These are phyloP conservation scores for Bhutanitis thaidina DNA, from an alignment of 2,888 invertebrate species.

Conservation along the genomic window DNA sequence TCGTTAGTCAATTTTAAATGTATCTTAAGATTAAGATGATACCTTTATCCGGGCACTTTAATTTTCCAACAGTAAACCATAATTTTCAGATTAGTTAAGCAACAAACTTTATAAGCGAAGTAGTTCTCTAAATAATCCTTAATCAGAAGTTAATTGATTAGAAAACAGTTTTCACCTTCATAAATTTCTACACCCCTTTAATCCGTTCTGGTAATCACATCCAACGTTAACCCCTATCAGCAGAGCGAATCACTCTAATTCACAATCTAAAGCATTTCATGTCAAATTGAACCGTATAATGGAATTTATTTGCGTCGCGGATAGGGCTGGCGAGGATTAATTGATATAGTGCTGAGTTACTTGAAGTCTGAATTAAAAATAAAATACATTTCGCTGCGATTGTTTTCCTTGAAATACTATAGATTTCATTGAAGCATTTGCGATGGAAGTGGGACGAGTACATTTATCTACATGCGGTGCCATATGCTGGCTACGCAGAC, in stretches of 20 bases:
- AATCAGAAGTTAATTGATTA: constrained; percentile 13
- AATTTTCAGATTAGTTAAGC: neutral
- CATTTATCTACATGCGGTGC: too few species aligned
- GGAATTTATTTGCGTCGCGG: constrained; percentile 10
- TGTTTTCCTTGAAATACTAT: too few species aligned
- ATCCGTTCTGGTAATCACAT: constrained; percentile 15
- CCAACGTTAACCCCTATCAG: constrained; percentile 7
- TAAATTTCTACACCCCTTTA: constrained; percentile 10
- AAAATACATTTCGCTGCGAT: too few species aligned
- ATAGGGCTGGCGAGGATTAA: constrained; percentile 8
- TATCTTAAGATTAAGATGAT: too few species aligned
- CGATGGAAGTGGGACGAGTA: too few species aligned
- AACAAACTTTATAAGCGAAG: neutral
- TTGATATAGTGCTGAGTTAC: constrained; percentile 5
- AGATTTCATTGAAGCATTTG: too few species aligned
- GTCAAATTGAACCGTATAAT: constrained; percentile 18
- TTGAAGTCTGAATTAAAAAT: constrained; percentile 3
- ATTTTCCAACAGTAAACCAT: too few species aligned
- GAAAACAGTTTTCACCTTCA: constrained; percentile 8
- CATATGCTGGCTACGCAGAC: too few species aligned
- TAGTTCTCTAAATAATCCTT: neutral
- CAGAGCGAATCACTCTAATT: constrained; percentile 14
- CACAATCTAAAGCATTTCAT: constrained; percentile 16
- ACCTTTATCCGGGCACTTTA: too few species aligned
- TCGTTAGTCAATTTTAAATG: too few species aligned